Base-by-base conservation (phyloP, 2,888 invertebrate genomes). In the Drosophila suboccidentalis region DNA sequence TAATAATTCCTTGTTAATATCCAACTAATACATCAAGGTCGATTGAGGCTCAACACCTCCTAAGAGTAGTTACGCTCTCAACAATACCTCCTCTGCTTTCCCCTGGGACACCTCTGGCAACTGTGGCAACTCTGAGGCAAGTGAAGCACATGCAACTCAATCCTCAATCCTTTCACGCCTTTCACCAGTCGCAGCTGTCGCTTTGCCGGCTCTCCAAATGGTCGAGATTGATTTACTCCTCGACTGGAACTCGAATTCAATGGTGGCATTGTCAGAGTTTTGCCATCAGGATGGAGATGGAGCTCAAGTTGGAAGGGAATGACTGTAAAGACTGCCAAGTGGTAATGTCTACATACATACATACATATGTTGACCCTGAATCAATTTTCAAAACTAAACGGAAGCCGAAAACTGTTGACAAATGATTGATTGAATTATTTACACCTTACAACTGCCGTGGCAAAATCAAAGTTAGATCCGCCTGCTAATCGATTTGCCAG, bases 391-490 rank as follows among this genome's bases (percentile, higher is more conserved):
- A 58, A 11, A 19, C 74, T 51, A 84, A 86, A 86, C 89, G 88
- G 89, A 89, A 89, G 88, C 86, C 86, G 49, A 78, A 83, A 78
- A 78, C 80, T 85, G 86, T 80, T 89, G 86, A 87, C 89, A 87
- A 87, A 87, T 87, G 86, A 87, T 87, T 87, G 86, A 87, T 87
- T 82, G 86, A 87, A 87, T 87, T 87, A 87, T 87, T 87, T 87
- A 89, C 86, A 87, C 86, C 86, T 87, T 87, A 87, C 86, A 87
- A 82, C 79, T 82, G 53, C 70, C 59, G 79, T 73, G 70, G 78
- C 85, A 72, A 80, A 86, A 79, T 80, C 78, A 81, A 84, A 87
- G 78, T 87, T 71, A 87, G 89, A 89, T 87, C 89, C 86, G 86
- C 88, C 86, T 87, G 89, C 89, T 86, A 89, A 89, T 85, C 84